Percentiles rank a stretch among this genome's conserved stretches.
Conservation (phyloP, 2,797 vertebrate genomes). For the Potorous gilbertii region DNA sequence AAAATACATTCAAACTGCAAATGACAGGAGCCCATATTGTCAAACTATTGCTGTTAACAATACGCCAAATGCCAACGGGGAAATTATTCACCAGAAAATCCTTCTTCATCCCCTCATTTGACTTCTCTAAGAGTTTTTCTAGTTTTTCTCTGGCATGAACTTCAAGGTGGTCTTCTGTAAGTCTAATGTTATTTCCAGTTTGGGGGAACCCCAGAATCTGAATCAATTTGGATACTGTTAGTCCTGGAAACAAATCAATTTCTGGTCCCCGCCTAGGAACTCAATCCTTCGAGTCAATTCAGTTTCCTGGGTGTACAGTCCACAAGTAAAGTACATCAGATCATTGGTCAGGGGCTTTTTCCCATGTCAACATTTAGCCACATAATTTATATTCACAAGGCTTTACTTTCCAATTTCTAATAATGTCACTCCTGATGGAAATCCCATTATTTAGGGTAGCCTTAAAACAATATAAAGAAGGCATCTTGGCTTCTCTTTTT, state of each 20-base stretch:
- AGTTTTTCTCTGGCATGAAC: not conserved
- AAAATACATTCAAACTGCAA: not conserved
- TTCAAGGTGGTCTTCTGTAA: not conserved
- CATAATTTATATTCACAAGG: not conserved
- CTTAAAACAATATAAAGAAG: not conserved
- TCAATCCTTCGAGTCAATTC: conserved; percentile 23
- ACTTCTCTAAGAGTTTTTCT: not conserved
- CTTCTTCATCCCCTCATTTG: not conserved
- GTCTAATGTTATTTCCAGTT: conserved; percentile 6
- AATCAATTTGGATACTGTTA: not conserved
- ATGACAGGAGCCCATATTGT: not conserved
- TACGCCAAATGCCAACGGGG: not conserved
- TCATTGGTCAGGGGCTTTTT: not conserved
- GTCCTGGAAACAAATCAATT: conserved; percentile 15
- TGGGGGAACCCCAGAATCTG: not conserved
- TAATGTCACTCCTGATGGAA: not conserved
- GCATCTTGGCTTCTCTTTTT: not conserved
- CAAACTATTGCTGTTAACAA: not conserved
- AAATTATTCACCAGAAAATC: not conserved
- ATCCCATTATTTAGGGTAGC: not conserved
- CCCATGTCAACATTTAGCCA: not conserved
- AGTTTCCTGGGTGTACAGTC: conserved; percentile 18
- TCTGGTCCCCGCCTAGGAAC: conserved; percentile 16
- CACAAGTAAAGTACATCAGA: conserved; percentile 12
- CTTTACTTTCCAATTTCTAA: not conserved